phyloP scores from a whole-genome alignment of 2,888 invertebrate genomes.

The Drosophila hamatofila region DNA sequence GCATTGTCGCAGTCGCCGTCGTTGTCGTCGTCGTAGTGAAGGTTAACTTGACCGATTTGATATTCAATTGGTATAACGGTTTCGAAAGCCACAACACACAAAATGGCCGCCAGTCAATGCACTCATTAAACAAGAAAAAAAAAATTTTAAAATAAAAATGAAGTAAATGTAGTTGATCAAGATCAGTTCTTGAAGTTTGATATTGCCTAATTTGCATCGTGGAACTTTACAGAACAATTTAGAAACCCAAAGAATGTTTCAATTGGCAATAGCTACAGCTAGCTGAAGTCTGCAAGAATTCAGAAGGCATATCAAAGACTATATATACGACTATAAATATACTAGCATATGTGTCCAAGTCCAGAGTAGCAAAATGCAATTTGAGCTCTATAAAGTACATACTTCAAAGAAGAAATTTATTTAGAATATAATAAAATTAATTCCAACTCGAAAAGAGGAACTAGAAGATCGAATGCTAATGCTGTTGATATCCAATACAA shows the following conservation, averaged over 20 bases:
- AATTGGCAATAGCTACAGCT: background rate
- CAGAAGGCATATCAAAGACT: background rate
- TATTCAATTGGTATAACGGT: slow-evolving; percentile 72
- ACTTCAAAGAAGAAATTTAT: too few species aligned
- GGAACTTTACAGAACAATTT: background rate
- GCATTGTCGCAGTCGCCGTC: slow-evolving; percentile 10
- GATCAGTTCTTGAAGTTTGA: slow-evolving; percentile 41
- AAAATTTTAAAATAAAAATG: background rate
- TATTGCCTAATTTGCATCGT: background rate
- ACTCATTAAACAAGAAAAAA: slow-evolving; percentile 33
- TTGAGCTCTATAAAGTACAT: too few species aligned
- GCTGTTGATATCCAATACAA: too few species aligned
- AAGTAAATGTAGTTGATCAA: slow-evolving; percentile 12
- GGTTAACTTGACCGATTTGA: slow-evolving; percentile 72
- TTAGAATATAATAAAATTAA: too few species aligned
- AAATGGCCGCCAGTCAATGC: slow-evolving; percentile 71
- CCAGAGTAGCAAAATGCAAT: too few species aligned
- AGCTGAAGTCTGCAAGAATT: background rate
- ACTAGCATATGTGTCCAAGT: too few species aligned
- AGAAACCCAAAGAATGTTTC: background rate
- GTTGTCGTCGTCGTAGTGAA: slow-evolving; percentile 49
- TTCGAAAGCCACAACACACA: slow-evolving; percentile 66
- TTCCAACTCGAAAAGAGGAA: too few species aligned
- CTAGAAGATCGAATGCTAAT: too few species aligned
- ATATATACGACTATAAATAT: too few species aligned